Evolutionary conservation across 2,888 invertebrate genomes (phyloP).

Genomic region (Ferrisia virgata): DNA sequence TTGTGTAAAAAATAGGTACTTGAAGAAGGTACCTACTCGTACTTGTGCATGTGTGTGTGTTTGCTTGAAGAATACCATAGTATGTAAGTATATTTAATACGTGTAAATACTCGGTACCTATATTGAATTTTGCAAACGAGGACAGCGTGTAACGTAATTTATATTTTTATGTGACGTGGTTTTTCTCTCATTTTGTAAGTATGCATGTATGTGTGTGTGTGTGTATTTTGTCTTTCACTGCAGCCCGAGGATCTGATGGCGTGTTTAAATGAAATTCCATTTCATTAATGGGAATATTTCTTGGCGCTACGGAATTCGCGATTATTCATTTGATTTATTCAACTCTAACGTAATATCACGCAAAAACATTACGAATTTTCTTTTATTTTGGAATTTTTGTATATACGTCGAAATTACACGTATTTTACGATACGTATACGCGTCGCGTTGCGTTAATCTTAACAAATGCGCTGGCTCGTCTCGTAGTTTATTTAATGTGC

Average conservation of each 20-base stretch:
- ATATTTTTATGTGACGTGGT: background rate
- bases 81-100: background rate
- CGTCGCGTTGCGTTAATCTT: background rate
- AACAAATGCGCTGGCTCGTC: background rate
- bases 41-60: no score
- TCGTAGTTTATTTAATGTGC: background rate
- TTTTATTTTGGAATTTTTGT: background rate
- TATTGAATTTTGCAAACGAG: background rate
- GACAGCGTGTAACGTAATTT: slow-evolving; percentile 21
- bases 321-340: slow-evolving; percentile 18
- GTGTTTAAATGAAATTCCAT: slow-evolving; percentile 12
- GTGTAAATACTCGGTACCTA: background rate
- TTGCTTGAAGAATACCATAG: background rate
- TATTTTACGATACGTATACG: background rate
- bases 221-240: background rate
- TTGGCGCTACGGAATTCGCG: background rate
- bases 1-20: no score
- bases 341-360: background rate
- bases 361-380: background rate
- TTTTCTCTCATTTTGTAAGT: background rate
- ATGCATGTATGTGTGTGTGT: no score
- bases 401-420: background rate
- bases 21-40: no score
- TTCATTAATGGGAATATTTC: slow-evolving; percentile 18
- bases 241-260: background rate